These are phyloP conservation scores for Periophthalmus modestus DNA, from an alignment of 2,113 vertebrate species.

Conservation along the genomic window DNA sequence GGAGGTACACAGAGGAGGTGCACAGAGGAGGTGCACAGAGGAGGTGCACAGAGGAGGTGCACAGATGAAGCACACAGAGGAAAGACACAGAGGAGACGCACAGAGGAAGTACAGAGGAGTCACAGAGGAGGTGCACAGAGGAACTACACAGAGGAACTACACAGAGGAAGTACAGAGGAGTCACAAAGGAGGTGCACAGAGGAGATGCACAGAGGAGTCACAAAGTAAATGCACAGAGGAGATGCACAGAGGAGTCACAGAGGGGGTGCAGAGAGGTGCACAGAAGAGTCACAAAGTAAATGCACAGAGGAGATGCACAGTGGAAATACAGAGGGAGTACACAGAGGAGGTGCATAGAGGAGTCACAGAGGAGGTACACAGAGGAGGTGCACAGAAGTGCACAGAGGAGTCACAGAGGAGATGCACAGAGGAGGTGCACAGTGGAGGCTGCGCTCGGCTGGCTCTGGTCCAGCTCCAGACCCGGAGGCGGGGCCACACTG, in stretches of 20 bases:
- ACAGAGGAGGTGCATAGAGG: constrained; percentile 5
- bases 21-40: no score
- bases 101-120: constrained; percentile 13
- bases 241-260: neutral
- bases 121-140: constrained; percentile 1
- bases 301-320: constrained; percentile 17
- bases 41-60: neutral
- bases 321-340: constrained; percentile 3
- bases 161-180: no score
- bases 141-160: constrained; percentile 33
- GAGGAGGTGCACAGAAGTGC: constrained; percentile 5
- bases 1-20: no score
- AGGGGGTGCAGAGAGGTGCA: neutral
- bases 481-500: constrained; percentile 61
- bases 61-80: constrained; percentile 5
- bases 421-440: constrained; percentile 27
- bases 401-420: constrained; percentile 37
- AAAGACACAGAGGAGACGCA: constrained; percentile 32
- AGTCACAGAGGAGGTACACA: constrained; percentile 18
- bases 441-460: constrained; percentile 52
- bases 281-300: constrained; percentile 17
- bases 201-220: constrained; percentile 24
- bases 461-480: constrained; percentile 64
- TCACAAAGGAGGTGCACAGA: constrained; percentile 3
- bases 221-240: neutral